Evolutionary conservation across 2,797 vertebrate genomes (phyloP).

Genomic region (Bradypodion ventrale): DNA sequence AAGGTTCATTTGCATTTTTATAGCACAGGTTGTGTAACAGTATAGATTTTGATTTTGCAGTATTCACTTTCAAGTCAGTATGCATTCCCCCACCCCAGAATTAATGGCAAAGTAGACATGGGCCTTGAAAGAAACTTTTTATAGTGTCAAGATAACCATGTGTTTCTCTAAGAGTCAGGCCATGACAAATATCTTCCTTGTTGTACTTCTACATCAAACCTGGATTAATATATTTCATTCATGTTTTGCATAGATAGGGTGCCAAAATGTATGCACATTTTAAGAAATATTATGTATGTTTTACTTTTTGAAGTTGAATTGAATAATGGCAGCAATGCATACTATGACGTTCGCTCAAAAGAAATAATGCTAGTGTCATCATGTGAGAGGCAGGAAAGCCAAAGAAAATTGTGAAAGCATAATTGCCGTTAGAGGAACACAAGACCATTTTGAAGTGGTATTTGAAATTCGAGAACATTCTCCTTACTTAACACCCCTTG

Average conservation of each 20-base stretch:
- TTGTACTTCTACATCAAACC: constrained; percentile 35
- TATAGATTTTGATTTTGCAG: constrained; percentile 71
- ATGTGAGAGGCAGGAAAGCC: too few relatives aligned
- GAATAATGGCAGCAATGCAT: too few relatives aligned
- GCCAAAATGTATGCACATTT: too few relatives aligned
- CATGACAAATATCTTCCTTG: constrained; percentile 24
- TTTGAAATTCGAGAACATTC: too few relatives aligned
- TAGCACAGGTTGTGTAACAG: constrained; percentile 66
- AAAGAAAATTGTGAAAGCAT: too few relatives aligned
- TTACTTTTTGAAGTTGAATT: too few relatives aligned
- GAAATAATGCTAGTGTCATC: too few relatives aligned
- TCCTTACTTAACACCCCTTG: too few relatives aligned
- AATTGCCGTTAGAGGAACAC: too few relatives aligned
- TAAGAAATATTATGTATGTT: too few relatives aligned
- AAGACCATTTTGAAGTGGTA: too few relatives aligned
- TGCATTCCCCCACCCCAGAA: constrained; percentile 55
- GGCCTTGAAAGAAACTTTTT: constrained; percentile 66
- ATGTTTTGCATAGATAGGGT: neutral
- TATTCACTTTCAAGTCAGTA: constrained; percentile 68
- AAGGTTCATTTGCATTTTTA: constrained; percentile 76
- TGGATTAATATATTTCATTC: constrained; percentile 31
- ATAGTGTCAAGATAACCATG: constrained; percentile 61
- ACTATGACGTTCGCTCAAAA: too few relatives aligned
- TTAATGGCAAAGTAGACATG: constrained; percentile 64
- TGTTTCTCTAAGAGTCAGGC: constrained; percentile 34